phyloP scores from a whole-genome alignment of 2,888 invertebrate species.

The Cheilosia grossa region DNA sequence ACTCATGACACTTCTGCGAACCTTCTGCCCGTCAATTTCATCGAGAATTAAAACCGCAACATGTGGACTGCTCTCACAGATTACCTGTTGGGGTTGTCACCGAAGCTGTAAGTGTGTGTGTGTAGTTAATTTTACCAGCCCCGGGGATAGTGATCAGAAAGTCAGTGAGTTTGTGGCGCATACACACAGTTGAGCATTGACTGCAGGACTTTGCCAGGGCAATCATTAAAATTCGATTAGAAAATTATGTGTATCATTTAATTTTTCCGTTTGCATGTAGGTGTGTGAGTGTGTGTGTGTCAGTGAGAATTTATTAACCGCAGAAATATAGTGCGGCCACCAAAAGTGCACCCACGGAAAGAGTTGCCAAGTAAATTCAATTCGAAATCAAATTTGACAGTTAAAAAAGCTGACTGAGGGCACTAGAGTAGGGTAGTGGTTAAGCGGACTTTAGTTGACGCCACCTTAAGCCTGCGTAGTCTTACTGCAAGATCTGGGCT shows the following conservation, averaged over 20 bases:
- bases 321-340: too few relatives aligned
- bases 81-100: constrained; percentile 25
- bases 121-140: not conserved
- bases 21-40: not conserved
- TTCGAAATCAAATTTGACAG: too few relatives aligned
- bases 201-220: constrained; percentile 4
- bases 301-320: not conserved
- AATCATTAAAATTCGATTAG: constrained; percentile 65
- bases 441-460: too few relatives aligned
- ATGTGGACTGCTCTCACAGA: constrained; percentile 39
- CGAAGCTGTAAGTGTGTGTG: not conserved
- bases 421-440: too few relatives aligned
- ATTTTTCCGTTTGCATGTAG: not conserved
- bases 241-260: constrained; percentile 8
- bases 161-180: constrained; percentile 5
- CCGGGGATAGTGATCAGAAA: not conserved
- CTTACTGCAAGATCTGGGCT: too few relatives aligned
- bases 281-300: not conserved
- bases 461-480: too few relatives aligned
- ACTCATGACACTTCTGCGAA: constrained; percentile 20
- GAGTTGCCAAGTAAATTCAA: too few relatives aligned
- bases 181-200: not conserved
- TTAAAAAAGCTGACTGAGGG: too few relatives aligned
- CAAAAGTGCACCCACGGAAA: too few relatives aligned
- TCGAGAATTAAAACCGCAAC: constrained; percentile 43